A percentile compares a stretch with the other conserved stretches of the same genome.
These are phyloP conservation scores for Cryptus viduatorius DNA, from an alignment of 2,888 invertebrate species.

Conservation along the genomic window DNA sequence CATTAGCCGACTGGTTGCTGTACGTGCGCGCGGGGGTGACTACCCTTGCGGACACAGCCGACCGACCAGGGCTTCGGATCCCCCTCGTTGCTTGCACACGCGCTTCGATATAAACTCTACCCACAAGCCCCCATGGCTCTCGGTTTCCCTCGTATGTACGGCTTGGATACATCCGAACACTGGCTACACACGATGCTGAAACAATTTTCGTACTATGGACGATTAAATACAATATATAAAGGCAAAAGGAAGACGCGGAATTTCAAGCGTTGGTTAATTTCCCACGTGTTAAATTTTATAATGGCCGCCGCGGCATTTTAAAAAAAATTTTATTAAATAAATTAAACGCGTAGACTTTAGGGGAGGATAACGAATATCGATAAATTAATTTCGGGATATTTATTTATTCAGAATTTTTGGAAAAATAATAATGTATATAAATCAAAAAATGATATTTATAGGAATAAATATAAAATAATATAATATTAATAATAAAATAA, in stretches of 20 bases:
- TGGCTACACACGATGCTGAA: slow-evolving; percentile 53
- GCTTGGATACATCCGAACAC: slow-evolving; percentile 18
- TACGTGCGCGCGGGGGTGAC: slow-evolving; percentile 46
- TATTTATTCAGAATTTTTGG: no score
- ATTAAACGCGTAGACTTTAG: no score
- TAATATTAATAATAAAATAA: no score
- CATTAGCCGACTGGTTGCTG: slow-evolving; percentile 69
- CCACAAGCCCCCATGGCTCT: slow-evolving; percentile 32
- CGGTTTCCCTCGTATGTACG: slow-evolving; percentile 17
- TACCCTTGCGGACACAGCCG: slow-evolving; percentile 59
- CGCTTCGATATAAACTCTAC: slow-evolving; percentile 55
- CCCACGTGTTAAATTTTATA: background rate
- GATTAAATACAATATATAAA: slow-evolving; percentile 50
- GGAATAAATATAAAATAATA: no score
- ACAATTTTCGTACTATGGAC: slow-evolving; percentile 62
- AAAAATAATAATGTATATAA: no score
- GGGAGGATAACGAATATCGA: no score
- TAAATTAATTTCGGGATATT: no score
- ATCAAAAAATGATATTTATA: no score
- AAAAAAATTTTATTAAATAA: no score
- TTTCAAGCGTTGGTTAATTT: background rate
- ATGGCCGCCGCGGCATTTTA: background rate
- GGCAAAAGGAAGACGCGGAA: slow-evolving; percentile 4
- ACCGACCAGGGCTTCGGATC: slow-evolving; percentile 46
- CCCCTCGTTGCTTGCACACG: slow-evolving; percentile 59